Evolutionary conservation across 2,113 vertebrate species (phyloP).

Genomic region (Ornithorhynchus anatinus): DNA sequence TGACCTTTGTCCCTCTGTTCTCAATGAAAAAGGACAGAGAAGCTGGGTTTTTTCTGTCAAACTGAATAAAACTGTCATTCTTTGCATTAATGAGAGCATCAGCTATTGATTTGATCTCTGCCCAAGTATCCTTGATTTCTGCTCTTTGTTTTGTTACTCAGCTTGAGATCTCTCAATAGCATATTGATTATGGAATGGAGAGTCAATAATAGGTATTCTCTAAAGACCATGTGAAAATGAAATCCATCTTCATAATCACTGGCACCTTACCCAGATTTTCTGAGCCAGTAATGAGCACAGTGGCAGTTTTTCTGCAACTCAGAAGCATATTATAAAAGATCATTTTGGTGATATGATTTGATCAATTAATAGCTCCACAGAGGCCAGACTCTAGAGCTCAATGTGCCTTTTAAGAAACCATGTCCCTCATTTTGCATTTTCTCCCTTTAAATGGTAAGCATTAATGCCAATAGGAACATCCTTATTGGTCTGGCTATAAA

Average conservation of each 20-base stretch:
- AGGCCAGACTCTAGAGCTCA: not conserved
- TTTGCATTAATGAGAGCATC: constrained; percentile 57
- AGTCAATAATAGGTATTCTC: constrained; percentile 55
- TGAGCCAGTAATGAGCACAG: not conserved
- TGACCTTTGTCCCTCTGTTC: constrained; percentile 56
- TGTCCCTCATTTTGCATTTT: not conserved
- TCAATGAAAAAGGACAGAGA: constrained; percentile 40
- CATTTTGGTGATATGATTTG: constrained; percentile 3
- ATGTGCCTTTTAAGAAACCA: not conserved
- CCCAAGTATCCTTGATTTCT: constrained; percentile 33
- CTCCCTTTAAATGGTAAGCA: not conserved
- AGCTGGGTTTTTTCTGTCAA: constrained; percentile 45
- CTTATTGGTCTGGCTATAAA: not conserved
- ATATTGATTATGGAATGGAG: constrained; percentile 56
- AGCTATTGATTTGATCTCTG: constrained; percentile 62
- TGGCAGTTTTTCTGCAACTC: constrained; percentile 1
- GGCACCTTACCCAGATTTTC: constrained; percentile 18
- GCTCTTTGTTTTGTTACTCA: constrained; percentile 47
- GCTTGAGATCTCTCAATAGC: constrained; percentile 44
- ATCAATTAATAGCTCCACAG: not conserved
- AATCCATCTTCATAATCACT: constrained; percentile 37
- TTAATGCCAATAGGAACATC: not conserved
- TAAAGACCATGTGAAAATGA: constrained; percentile 25
- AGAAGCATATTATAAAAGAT: constrained; percentile 25
- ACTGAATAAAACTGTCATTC: constrained; percentile 63